phyloP scores from a whole-genome alignment of 2,113 vertebrate species.

The Aleadryas rufinucha region DNA sequence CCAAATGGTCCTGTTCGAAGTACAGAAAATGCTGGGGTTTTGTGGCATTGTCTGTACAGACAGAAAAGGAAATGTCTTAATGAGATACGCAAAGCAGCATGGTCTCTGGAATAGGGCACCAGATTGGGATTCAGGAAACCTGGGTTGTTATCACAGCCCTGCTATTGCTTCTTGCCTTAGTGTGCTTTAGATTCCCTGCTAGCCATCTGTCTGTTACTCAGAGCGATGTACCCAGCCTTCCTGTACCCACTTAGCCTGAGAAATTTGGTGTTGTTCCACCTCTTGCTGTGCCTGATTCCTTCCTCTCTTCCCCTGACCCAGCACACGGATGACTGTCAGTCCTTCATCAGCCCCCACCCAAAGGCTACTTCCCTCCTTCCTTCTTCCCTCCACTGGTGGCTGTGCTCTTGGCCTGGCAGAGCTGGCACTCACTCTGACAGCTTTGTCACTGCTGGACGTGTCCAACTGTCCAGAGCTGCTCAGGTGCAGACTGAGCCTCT shows the following conservation, averaged over 20 bases:
- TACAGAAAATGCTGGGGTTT: neutral
- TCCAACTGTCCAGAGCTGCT: neutral
- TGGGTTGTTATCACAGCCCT: neutral
- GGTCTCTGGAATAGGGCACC: neutral
- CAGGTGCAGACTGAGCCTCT: neutral
- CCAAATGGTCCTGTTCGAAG: neutral
- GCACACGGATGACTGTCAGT: neutral
- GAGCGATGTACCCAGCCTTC: constrained; percentile 23
- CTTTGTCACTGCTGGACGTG: neutral
- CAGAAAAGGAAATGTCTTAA: constrained; percentile 34
- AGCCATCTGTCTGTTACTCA: constrained; percentile 56
- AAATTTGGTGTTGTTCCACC: neutral
- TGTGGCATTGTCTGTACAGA: neutral
- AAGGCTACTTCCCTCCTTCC: neutral
- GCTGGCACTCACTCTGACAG: neutral
- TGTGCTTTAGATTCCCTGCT: constrained; percentile 4
- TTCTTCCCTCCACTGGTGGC: neutral
- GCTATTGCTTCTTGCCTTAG: neutral
- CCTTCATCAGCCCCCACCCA: neutral
- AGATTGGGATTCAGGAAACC: constrained; percentile 52
- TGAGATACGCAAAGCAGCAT: neutral
- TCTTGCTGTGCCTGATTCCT: neutral
- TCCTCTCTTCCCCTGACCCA: neutral
- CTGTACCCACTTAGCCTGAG: neutral
- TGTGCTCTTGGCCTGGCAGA: neutral